Conservation (phyloP, 2,113 vertebrate genomes). For the Saccopteryx leptura region DNA sequence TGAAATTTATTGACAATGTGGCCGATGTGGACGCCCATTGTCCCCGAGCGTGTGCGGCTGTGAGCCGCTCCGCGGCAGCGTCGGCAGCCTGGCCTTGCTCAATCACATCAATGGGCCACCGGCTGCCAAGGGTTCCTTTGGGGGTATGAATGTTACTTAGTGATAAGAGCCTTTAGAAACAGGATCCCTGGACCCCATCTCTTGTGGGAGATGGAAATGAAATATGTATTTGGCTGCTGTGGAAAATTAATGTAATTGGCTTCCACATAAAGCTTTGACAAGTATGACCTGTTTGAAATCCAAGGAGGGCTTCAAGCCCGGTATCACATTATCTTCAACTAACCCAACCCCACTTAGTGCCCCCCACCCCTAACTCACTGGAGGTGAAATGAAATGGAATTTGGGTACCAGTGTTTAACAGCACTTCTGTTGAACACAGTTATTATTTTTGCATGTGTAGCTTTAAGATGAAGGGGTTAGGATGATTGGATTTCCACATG, state of each 20-base stretch:
- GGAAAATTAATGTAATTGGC: slow-evolving; percentile 96
- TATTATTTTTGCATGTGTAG: slow-evolving; percentile 82
- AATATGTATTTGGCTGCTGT: slow-evolving; percentile 95
- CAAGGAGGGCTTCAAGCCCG: slow-evolving; percentile 87
- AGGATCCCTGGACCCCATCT: slow-evolving; percentile 94
- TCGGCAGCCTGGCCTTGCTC: slow-evolving; percentile 93
- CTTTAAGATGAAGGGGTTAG: slow-evolving; percentile 70
- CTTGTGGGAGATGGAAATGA: slow-evolving; percentile 96
- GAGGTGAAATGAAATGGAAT: slow-evolving; percentile 88
- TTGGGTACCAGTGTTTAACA: slow-evolving; percentile 87
- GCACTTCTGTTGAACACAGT: slow-evolving; percentile 78
- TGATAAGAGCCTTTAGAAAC: slow-evolving; percentile 97
- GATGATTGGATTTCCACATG: slow-evolving; percentile 62
- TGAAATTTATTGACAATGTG: slow-evolving; percentile 98
- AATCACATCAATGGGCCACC: slow-evolving; percentile 97
- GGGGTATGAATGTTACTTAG: slow-evolving; percentile 97
- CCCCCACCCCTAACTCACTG: slow-evolving; percentile 69
- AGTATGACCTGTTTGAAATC: slow-evolving; percentile 93
- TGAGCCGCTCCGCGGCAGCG: slow-evolving; percentile 89
- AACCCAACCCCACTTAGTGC: slow-evolving; percentile 75
- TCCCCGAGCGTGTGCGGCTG: slow-evolving; percentile 92
- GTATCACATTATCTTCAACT: slow-evolving; percentile 89
- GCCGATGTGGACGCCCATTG: slow-evolving; percentile 93
- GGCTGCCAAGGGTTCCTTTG: slow-evolving; percentile 95
- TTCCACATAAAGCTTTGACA: slow-evolving; percentile 93